Evolutionary conservation across 2,797 vertebrate species (phyloP), one percentile per base, ranked within the genome.

Genomic region (Erethizon dorsatum): DNA sequence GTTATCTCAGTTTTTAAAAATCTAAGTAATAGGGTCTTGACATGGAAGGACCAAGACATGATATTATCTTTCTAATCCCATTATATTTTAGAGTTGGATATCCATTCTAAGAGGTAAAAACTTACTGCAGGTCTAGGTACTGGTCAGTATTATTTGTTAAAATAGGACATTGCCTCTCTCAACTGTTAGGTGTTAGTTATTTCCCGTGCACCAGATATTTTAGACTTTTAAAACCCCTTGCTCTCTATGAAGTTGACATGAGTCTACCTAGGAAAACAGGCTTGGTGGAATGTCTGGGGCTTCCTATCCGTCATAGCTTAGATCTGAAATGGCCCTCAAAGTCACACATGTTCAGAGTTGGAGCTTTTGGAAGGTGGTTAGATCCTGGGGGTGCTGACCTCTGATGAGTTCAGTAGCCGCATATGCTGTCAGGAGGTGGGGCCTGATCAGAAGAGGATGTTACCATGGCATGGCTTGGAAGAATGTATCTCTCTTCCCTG

Each of bases 11-110:
- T 78, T 86, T n/a, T 65, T 75, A 28, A 22, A 26, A 85, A 84
- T 90, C 71, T 61, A 69, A 75, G 84, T 20, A n/a, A 54, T 56
- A 88, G 37, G 8, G 54, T 92, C 26, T 94, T 63, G 87, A 45
- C 14, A 7, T 47, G 5, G 11, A 73, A 63, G n/a, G 12, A 50
- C 18, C 17, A 45, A 50, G 26, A 15, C 24, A 28, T 28, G 45
- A 75, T 37, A 75, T 50, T 28, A 6, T 75, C 24, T 75, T 75
- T 75, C n/a, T 37, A 47, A 15, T 2, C 4, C 28, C 10, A 9
- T 80, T 75, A 10, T 80, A 57, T 65, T 80, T 79, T 37, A 61
- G 31, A 47, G 5, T 50, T 88, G 8, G 6, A 14, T 59, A 83
- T 45, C 45, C n/a, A 28, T 67, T 75, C 24, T 75, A 15, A 41